Conservation (phyloP, 2,888 invertebrate genomes). For the Polyploca ridens region DNA sequence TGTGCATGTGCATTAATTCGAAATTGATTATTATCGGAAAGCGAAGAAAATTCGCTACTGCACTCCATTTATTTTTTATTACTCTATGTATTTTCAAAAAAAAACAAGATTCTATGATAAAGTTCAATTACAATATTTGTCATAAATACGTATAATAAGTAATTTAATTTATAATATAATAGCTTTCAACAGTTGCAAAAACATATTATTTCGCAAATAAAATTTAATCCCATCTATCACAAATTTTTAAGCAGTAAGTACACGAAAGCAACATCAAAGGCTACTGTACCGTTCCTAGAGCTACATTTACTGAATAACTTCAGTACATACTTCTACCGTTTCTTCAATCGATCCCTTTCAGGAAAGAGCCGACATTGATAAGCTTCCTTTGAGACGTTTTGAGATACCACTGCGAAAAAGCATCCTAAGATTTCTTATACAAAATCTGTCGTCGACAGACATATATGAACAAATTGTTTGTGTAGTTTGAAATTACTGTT, state of each 20-base stretch:
- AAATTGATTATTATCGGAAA: no score
- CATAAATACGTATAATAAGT: no score
- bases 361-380: constrained; percentile 38
- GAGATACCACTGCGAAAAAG: constrained; percentile 25
- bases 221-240: neutral
- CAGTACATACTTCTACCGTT: constrained; percentile 18
- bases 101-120: no score
- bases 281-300: constrained; percentile 14
- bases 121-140: no score
- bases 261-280: constrained; percentile 4
- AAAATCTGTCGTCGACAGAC: neutral
- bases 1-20: neutral
- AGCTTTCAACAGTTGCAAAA: no score
- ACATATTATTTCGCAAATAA: neutral
- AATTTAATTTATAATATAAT: no score
- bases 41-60: no score
- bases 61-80: no score
- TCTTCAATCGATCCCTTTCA: constrained; percentile 31
- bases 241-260: neutral
- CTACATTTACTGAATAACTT: constrained; percentile 16
- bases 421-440: neutral
- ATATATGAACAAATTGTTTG: neutral
- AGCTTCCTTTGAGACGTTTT: constrained; percentile 37
- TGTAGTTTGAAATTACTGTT: neutral
- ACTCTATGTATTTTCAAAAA: no score